A percentile compares a stretch with the other conserved stretches of the same genome.
phyloP scores from a whole-genome alignment of 2,113 vertebrate species.

The Cynopterus brachyotis region DNA sequence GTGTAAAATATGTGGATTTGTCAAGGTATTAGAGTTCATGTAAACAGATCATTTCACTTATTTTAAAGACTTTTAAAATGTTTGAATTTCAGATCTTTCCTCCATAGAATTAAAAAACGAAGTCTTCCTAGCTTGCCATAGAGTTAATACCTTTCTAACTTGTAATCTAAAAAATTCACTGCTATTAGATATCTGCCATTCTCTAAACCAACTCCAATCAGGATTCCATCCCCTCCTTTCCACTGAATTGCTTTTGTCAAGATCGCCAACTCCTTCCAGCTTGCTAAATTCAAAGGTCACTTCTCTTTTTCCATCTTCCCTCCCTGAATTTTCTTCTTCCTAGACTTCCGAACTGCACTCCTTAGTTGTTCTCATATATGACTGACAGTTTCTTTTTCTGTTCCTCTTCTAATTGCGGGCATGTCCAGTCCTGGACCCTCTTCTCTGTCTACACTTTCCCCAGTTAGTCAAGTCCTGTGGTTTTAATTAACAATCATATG shows the following conservation, averaged over 20 bases:
- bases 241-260: slow-evolving; percentile 7
- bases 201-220: background rate
- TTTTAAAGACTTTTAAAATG: slow-evolving; percentile 25
- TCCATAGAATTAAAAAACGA: slow-evolving; percentile 1
- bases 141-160: background rate
- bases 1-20: slow-evolving; percentile 7
- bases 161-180: background rate
- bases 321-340: background rate
- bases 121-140: background rate
- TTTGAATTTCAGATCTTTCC: background rate
- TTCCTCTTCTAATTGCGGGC: background rate
- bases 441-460: background rate
- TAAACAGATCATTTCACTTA: slow-evolving; percentile 32
- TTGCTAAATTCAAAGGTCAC: background rate
- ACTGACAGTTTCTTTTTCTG: background rate
- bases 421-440: background rate
- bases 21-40: background rate
- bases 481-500: slow-evolving; percentile 35
- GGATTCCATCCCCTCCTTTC: background rate
- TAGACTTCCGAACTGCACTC: background rate
- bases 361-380: background rate
- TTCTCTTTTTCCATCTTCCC: background rate
- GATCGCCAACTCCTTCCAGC: background rate
- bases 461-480: background rate
- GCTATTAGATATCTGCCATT: background rate